These are phyloP conservation scores for Atethmia centrago DNA, from an alignment of 2,888 invertebrate genomes.

Conservation along the genomic window DNA sequence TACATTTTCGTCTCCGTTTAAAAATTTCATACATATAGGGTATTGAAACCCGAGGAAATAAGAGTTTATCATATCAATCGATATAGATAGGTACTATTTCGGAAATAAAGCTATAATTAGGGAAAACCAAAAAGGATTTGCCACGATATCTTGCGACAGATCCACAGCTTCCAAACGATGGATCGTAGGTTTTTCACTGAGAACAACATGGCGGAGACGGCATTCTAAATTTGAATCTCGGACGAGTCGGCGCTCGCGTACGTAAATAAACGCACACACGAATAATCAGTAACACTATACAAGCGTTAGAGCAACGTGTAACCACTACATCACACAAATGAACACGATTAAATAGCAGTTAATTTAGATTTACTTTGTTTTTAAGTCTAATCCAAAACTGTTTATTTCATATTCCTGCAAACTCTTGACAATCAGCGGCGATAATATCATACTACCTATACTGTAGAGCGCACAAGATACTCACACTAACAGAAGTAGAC, in stretches of 20 bases:
- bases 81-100: neutral
- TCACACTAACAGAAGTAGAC: conserved; percentile 85
- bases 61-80: conserved; percentile 5
- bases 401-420: conserved; percentile 33
- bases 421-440: conserved; percentile 66
- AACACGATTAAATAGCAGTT: conserved; percentile 69
- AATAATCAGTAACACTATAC: conserved; percentile 89
- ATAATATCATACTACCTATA: conserved; percentile 73
- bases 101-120: neutral
- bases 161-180: conserved; percentile 81
- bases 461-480: conserved; percentile 73
- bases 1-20: neutral
- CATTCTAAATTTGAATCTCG: conserved; percentile 91
- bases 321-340: conserved; percentile 73
- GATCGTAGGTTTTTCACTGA: conserved; percentile 89
- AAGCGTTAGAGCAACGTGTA: conserved; percentile 81
- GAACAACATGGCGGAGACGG: conserved; percentile 90
- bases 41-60: conserved; percentile 2
- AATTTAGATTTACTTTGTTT: conserved; percentile 64
- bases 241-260: conserved; percentile 91
- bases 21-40: neutral
- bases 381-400: conserved; percentile 43
- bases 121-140: conserved; percentile 36
- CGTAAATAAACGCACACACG: conserved; percentile 91
- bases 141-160: conserved; percentile 76